Conservation (phyloP, 2,113 vertebrate genomes). For the Zosterops pallidus region DNA sequence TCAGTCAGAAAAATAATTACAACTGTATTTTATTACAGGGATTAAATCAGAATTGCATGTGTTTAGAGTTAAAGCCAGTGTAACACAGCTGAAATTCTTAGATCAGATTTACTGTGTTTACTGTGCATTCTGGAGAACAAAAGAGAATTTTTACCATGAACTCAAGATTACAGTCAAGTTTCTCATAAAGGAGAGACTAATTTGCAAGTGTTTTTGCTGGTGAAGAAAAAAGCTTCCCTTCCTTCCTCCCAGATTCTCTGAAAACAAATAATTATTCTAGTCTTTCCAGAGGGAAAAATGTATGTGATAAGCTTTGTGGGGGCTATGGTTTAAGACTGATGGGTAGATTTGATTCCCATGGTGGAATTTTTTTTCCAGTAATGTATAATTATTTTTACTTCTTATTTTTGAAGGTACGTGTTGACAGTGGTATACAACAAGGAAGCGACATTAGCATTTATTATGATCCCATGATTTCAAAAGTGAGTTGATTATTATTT, state of each 20-base stretch:
- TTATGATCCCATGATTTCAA: conserved; percentile 99
- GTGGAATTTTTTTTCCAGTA: not conserved
- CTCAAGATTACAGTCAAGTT: not conserved
- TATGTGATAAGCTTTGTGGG: not conserved
- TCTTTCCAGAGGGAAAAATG: not conserved
- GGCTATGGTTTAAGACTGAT: not conserved
- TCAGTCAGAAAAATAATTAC: conserved; percentile 26
- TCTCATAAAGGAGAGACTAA: not conserved
- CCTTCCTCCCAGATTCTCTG: not conserved
- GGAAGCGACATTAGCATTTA: conserved; percentile 99
- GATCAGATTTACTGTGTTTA: not conserved
- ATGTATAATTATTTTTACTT: not conserved
- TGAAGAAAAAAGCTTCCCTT: not conserved
- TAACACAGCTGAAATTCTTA: not conserved
- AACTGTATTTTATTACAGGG: not conserved
- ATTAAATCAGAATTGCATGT: not conserved
- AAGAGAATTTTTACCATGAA: not conserved
- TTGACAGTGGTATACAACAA: conserved; percentile 96
- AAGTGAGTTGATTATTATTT: conserved; percentile 81
- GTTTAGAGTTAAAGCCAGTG: not conserved
- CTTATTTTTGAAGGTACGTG: conserved; percentile 83
- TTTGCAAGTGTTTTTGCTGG: not conserved
- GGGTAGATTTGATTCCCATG: not conserved
- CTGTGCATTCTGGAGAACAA: not conserved
- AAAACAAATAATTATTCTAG: not conserved